Base-by-base conservation (phyloP, 1,140 invertebrate species). In the Gonatopus flavifemur region DNA sequence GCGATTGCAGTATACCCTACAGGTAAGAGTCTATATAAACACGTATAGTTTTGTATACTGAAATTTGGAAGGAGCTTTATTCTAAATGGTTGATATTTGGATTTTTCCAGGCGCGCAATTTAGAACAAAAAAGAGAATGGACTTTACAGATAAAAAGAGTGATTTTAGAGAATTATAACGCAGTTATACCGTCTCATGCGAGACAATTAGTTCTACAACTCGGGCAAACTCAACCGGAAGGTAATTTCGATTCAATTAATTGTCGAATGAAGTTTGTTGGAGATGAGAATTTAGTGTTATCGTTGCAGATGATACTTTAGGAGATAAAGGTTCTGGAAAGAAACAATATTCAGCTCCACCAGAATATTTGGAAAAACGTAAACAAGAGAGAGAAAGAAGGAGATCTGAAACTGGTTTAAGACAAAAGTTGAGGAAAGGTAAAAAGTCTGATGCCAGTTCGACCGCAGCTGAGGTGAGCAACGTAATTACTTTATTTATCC, bases 41-140 rank as follows among this genome's bases (percentile, higher is more conserved):
- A n/a, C n/a, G n/a, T n/a, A n/a, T n/a, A n/a, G n/a, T n/a, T n/a
- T n/a, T n/a, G n/a, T n/a, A n/a, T n/a, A n/a, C n/a, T n/a, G n/a
- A n/a, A n/a, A n/a, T n/a, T n/a, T n/a, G n/a, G n/a, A n/a, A n/a
- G n/a, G n/a, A n/a, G n/a, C n/a, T n/a, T n/a, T n/a, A n/a, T n/a
- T n/a, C n/a, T n/a, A n/a, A n/a, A n/a, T n/a, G n/a, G n/a, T n/a
- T n/a, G n/a, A n/a, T 51, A n/a, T 35, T 40, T 44, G 5, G 20
- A 42, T 38, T 38, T 40, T 46, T 50, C 33, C 40, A 86, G 81
- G 91, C 93, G 21, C 76, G 88, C 41, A 94, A 88, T 70, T 79
- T 90, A 52, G 90, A 96, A 57, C 92, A 96, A 78, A 98, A 98
- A 78, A 82, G 93, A 49, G 89, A 94, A 70, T 98, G 96, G 95